Conservation (phyloP, 2,888 invertebrate genomes). For the Venustoraphidia nigricollis region DNA sequence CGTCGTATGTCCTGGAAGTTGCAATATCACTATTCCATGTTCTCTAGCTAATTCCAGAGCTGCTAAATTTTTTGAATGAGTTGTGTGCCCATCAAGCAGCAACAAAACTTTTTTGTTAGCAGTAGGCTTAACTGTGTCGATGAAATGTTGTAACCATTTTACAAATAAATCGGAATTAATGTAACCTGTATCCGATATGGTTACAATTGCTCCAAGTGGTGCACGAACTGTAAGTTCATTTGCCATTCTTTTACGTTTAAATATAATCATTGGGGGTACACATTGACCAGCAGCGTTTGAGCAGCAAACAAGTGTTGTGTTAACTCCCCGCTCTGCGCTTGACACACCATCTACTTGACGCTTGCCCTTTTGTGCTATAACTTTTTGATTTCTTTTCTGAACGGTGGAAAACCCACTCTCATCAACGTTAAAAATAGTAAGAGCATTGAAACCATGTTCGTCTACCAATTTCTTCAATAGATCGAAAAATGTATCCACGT, state of each 20-base stretch:
- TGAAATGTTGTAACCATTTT: constrained; percentile 17
- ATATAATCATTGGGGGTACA: constrained; percentile 15
- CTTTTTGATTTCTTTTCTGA: constrained; percentile 6
- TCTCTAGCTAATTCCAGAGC: constrained; percentile 11
- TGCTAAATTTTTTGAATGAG: constrained; percentile 15
- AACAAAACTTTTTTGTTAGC: constrained; percentile 13
- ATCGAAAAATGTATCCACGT: constrained; percentile 13
- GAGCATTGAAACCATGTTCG: constrained; percentile 9
- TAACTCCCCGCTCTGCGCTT: constrained; percentile 13
- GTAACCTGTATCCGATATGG: constrained; percentile 12
- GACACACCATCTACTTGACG: constrained; percentile 7
- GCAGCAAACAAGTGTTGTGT: constrained; percentile 13
- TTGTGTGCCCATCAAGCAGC: constrained; percentile 16
- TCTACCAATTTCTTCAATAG: constrained; percentile 11
- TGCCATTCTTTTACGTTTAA: constrained; percentile 10
- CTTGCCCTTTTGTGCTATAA: constrained; percentile 9
- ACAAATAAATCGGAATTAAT: constrained; percentile 14
- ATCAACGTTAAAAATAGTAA: constrained; percentile 9
- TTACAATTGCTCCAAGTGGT: constrained; percentile 8
- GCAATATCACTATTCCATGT: constrained; percentile 14
- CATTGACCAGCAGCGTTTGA: constrained; percentile 12
- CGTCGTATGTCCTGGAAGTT: constrained; percentile 14
- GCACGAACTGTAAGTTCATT: constrained; percentile 10
- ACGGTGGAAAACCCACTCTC: constrained; percentile 6
- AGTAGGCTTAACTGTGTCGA: constrained; percentile 16